phyloP scores from a whole-genome alignment of 2,888 invertebrate genomes.

The Tetranychus truncatus region DNA sequence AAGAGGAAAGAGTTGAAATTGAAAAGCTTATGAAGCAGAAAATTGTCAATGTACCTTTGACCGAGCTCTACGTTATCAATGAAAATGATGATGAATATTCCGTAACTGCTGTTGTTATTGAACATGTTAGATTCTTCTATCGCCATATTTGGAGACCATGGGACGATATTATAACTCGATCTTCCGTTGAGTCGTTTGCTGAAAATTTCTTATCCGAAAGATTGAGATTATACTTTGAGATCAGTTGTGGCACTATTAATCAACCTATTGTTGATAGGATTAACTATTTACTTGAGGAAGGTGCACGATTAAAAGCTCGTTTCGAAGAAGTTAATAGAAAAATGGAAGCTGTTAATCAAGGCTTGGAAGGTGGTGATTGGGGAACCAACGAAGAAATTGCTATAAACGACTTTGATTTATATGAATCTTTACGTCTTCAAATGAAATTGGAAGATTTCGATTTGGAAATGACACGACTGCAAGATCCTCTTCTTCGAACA shows the following conservation, averaged over 20 bases:
- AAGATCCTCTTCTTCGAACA: slow-evolving; percentile 24
- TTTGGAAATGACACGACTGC: slow-evolving; percentile 26
- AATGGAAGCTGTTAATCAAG: slow-evolving; percentile 2
- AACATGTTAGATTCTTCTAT: slow-evolving; percentile 27
- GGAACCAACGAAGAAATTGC: slow-evolving; percentile 19
- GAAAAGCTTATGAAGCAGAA: slow-evolving; percentile 13
- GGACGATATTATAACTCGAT: slow-evolving; percentile 24
- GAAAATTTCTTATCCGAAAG: slow-evolving; percentile 24
- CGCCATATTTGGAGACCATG: slow-evolving; percentile 28
- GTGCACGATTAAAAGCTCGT: slow-evolving; percentile 19
- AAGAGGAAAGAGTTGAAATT: slow-evolving; percentile 11
- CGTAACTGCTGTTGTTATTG: slow-evolving; percentile 27
- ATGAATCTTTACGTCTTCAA: slow-evolving; percentile 24
- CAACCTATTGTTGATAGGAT: slow-evolving; percentile 23
- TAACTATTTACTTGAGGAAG: slow-evolving; percentile 24
- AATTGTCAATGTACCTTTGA: slow-evolving; percentile 24
- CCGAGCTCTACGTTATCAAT: slow-evolving; percentile 27
- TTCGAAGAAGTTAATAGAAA: slow-evolving; percentile 21
- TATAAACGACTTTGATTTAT: slow-evolving; percentile 19
- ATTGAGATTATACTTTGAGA: slow-evolving; percentile 27
- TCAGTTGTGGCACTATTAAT: slow-evolving; percentile 24
- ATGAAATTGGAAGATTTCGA: slow-evolving; percentile 26
- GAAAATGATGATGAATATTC: slow-evolving; percentile 25
- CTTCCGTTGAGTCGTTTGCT: slow-evolving; percentile 19
- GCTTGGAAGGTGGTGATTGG: background rate